These are phyloP conservation scores for Okamejei kenojei DNA, from an alignment of 2,797 vertebrate species.

Conservation along the genomic window DNA sequence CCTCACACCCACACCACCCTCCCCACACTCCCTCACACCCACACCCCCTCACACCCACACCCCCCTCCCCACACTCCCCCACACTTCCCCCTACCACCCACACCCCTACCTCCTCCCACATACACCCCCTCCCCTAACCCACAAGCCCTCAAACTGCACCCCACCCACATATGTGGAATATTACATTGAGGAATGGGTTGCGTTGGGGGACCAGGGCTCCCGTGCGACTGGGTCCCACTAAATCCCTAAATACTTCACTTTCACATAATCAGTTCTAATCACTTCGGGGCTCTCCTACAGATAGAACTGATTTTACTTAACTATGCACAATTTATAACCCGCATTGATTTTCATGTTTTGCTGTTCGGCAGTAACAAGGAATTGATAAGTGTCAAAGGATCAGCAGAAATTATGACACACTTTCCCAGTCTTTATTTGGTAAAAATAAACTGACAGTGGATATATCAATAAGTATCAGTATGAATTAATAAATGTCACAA, in stretches of 20 bases:
- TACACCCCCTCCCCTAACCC: no score
- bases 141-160: no score
- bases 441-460: conserved; percentile 27
- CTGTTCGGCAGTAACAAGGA: conserved; percentile 25
- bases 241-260: neutral
- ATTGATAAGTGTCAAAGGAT: conserved; percentile 32
- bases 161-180: no score
- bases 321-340: conserved; percentile 9
- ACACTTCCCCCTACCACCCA: no score
- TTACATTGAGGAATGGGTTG: no score
- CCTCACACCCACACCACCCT: no score
- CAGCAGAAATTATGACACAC: neutral
- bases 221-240: no score
- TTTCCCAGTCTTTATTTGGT: neutral
- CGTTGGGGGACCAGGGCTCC: no score
- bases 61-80: no score
- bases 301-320: neutral
- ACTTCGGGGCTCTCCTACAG: neutral
- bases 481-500: conserved; percentile 29
- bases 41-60: no score
- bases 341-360: neutral
- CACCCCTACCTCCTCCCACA: no score
- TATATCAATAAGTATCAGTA: conserved; percentile 18
- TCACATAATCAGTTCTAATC: conserved; percentile 24
- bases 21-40: no score